Evolutionary conservation across 1,140 invertebrate genomes (phyloP), one percentile per base, ranked within the genome.

Genomic region (Brachionus rubens): DNA sequence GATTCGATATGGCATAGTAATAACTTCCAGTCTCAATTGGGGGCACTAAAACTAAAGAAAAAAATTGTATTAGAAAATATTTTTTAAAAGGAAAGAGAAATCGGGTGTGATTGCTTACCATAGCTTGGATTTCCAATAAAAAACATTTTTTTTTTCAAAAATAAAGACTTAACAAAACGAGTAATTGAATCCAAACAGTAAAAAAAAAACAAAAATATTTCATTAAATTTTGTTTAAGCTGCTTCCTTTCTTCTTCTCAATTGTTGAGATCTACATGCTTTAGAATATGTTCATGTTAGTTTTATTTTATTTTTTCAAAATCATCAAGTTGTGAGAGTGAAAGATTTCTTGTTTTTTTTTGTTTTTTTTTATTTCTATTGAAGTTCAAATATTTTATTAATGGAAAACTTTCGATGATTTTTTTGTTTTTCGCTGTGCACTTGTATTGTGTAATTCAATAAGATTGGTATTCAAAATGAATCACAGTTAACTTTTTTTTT

Each of bases 91-190:
- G 9, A 3, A 43, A 43, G 7, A 43, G 14, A n/a, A 36, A 5
- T 62, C 40, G 24, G 4, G 24, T 4, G 26, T 43, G 5, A 2
- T 2, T 1, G 3, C 19, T 65, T 65, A 65, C 59, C 59, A 46
- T 65, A 65, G 24, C 59, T 65, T 43, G 40, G 59, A 41, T 65
- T 65, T 65, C 59, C 59, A 12, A 65, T 26, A 43, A 65, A 65
- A 65, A 43, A 65, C 59, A 65, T 65, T 65, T 46, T 65, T 43
- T 43, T 65, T 9, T 24, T 9, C 3, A 43, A 65, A 65, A 24
- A 65, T 65, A 65, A 65, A 65, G 19, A 43, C 59, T 65, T 65
- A 65, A 65, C 59, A 65, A 62, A 65, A 43, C 33, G 10, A 33
- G 28, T 33, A 33, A 33, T 59, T n/a, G 16, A 59, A 30, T 33